These are phyloP conservation scores for Perca flavescens DNA, from an alignment of 2,113 vertebrate genomes.

Conservation along the genomic window DNA sequence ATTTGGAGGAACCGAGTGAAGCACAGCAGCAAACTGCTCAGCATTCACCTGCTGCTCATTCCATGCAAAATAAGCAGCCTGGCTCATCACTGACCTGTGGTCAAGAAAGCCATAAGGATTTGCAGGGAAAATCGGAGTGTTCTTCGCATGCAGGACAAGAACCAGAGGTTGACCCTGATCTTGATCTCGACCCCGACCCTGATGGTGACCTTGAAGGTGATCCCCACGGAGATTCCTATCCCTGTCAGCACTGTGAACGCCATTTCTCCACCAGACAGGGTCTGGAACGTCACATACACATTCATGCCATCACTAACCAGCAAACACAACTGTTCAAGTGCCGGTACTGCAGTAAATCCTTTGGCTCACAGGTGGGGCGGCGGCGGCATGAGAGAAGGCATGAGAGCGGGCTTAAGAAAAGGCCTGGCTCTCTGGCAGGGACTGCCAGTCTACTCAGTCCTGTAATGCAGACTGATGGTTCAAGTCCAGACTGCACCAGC, in stretches of 20 bases:
- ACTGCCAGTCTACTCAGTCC: constrained; percentile 66
- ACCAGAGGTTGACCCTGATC: constrained; percentile 78
- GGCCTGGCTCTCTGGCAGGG: constrained; percentile 78
- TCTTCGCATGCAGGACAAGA: constrained; percentile 77
- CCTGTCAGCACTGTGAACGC: constrained; percentile 94
- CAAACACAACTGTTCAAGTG: constrained; percentile 93
- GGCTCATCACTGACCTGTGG: constrained; percentile 25
- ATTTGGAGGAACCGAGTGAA: constrained; percentile 53
- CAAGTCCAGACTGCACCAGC: constrained; percentile 75
- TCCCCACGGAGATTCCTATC: constrained; percentile 85
- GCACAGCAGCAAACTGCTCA: constrained; percentile 53
- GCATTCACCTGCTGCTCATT: constrained; percentile 50
- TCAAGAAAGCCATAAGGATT: constrained; percentile 62
- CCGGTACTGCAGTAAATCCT: constrained; percentile 94
- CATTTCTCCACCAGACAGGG: constrained; percentile 96
- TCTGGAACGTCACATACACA: constrained; percentile 94
- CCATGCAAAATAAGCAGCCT: constrained; percentile 69
- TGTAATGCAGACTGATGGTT: constrained; percentile 63
- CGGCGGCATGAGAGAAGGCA: constrained; percentile 94
- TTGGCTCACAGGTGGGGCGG: constrained; percentile 95
- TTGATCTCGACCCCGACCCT: constrained; percentile 79
- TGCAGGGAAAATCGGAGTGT: constrained; percentile 54
- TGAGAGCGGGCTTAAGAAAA: constrained; percentile 90
- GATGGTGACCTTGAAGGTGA: constrained; percentile 87
- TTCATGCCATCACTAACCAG: constrained; percentile 89